These are phyloP conservation scores for Ovis canadensis DNA, from an alignment of 2,113 vertebrate species.

Conservation along the genomic window DNA sequence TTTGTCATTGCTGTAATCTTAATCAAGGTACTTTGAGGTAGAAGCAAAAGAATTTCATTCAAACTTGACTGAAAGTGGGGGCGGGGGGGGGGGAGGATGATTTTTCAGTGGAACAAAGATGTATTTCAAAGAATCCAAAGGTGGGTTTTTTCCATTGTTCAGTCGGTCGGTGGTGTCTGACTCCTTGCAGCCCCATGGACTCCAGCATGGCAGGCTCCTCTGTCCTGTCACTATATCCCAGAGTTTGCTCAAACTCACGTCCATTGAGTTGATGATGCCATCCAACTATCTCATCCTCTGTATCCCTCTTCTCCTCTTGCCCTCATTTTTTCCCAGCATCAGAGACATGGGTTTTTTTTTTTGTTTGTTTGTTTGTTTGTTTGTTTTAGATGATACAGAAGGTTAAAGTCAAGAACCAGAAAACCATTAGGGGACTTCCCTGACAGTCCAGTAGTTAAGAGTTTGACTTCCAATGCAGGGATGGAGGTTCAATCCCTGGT, in stretches of 20 bases:
- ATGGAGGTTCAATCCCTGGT: neutral
- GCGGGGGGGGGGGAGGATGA: rapidly evolving
- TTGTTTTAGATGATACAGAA: neutral
- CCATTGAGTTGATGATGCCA: neutral
- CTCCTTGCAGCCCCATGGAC: neutral
- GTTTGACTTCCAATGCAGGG: neutral
- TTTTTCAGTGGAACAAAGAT: neutral
- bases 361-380: neutral
- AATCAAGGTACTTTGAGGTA: neutral
- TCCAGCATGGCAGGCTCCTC: neutral
- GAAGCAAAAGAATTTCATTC: neutral
- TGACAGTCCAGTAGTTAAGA: neutral
- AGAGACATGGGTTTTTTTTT: neutral
- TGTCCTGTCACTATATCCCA: neutral
- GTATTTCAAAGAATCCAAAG: neutral
- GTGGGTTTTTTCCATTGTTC: neutral
- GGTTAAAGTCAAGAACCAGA: neutral
- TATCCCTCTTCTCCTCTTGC: neutral
- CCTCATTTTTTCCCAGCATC: neutral
- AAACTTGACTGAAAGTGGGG: neutral
- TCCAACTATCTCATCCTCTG: neutral
- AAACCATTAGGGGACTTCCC: neutral
- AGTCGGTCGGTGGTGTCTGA: neutral
- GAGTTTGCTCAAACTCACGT: neutral
- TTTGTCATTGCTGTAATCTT: neutral